Conservation (phyloP, 64 coral and sea anemone genomes). For the Trachythela sp. region DNA sequence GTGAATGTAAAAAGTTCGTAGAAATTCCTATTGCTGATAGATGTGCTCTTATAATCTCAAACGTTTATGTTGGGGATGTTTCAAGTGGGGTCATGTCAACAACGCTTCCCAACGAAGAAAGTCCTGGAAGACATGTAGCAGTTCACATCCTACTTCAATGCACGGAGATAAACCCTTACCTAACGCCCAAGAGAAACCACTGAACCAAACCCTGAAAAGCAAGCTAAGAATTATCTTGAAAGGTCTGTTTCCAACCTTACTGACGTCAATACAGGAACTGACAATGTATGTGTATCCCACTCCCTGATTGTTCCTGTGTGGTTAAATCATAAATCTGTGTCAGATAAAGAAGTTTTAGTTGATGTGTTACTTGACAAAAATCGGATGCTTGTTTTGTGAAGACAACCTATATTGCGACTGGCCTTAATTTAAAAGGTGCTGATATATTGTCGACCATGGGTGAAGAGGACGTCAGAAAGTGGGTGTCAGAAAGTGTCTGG, state of each 20-base stretch:
- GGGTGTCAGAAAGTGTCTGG: not conserved
- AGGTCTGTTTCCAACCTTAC: too few relatives aligned
- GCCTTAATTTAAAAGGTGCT: not conserved
- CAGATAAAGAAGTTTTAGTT: not conserved
- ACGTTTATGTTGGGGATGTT: constrained; percentile 30
- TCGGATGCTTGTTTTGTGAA: not conserved
- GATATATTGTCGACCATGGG: not conserved
- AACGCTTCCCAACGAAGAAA: not conserved
- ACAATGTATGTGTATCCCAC: too few relatives aligned
- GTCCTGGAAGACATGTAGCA: not conserved
- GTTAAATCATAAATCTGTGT: not conserved
- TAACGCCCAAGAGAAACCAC: too few relatives aligned
- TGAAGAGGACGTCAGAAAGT: not conserved
- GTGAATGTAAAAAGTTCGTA: constrained; percentile 19
- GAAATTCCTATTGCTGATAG: not conserved
- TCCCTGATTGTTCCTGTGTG: not conserved
- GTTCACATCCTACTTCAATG: not conserved
- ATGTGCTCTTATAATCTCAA: not conserved
- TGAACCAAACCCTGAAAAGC: too few relatives aligned
- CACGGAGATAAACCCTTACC: not conserved
- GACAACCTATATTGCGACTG: not conserved
- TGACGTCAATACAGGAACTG: too few relatives aligned
- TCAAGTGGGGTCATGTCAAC: constrained; percentile 31
- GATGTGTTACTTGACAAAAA: not conserved
- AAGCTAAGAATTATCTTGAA: too few relatives aligned